These are phyloP conservation scores for Netta rufina DNA, from an alignment of 2,797 vertebrate genomes.

Conservation along the genomic window DNA sequence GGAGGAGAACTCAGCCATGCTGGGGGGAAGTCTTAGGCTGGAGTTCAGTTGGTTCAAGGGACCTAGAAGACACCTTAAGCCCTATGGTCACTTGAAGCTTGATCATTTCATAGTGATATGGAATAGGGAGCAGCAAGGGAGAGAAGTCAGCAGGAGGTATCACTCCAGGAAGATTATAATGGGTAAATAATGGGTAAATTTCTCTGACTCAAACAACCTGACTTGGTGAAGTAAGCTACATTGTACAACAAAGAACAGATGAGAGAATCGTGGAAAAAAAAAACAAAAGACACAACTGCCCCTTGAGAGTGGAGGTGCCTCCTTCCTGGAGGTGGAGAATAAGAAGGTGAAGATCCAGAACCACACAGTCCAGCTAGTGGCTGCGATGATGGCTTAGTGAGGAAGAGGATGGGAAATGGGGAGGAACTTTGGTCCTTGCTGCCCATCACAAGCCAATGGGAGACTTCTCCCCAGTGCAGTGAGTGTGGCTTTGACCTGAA, in stretches of 20 bases:
- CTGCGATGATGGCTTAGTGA: background rate
- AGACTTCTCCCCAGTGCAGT: background rate
- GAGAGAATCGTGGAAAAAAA: background rate
- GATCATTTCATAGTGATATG: background rate
- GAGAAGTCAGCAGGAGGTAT: background rate
- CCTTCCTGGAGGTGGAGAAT: background rate
- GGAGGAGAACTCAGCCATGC: background rate
- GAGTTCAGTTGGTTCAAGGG: background rate
- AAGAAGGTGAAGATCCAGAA: background rate
- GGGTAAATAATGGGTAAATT: background rate
- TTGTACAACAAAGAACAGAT: background rate
- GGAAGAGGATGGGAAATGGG: background rate
- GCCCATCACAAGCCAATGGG: background rate
- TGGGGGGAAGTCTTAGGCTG: background rate
- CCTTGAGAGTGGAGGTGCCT: background rate
- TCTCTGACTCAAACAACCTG: background rate
- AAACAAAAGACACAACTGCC: background rate
- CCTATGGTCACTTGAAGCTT: background rate
- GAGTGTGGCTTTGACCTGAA: background rate
- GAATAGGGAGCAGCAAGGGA: background rate
- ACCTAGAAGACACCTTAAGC: background rate
- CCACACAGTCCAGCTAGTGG: background rate
- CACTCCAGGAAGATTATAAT: background rate
- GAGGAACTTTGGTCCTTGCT: background rate
- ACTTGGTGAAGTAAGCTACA: background rate